Evolutionary conservation across 2,888 invertebrate species (phyloP).

Genomic region (Pachymerium ferrugineum): DNA sequence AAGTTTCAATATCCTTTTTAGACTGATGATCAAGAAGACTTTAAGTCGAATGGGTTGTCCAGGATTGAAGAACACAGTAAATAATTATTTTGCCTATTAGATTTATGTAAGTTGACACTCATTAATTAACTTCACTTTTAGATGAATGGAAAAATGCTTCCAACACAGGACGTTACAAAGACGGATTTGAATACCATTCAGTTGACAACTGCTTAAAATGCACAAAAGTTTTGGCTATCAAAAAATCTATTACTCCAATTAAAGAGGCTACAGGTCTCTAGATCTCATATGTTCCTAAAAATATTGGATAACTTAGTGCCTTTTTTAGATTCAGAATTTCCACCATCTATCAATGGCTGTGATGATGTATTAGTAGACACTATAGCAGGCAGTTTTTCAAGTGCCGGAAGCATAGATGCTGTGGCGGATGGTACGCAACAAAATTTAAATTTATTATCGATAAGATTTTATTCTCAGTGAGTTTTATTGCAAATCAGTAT

Average conservation of each 20-base stretch:
- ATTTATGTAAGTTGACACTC: too few relatives aligned
- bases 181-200: not conserved
- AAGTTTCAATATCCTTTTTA: not conserved
- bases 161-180: not conserved
- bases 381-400: conserved; percentile 42
- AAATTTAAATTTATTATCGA: too few relatives aligned
- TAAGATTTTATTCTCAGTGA: too few relatives aligned
- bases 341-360: not conserved
- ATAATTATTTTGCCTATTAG: too few relatives aligned
- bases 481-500: too few relatives aligned
- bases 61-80: conserved; percentile 30
- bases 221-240: not conserved
- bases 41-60: conserved; percentile 32
- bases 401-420: conserved; percentile 40
- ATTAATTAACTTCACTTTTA: not conserved
- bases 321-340: not conserved
- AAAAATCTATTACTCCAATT: too few relatives aligned
- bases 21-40: conserved; percentile 31
- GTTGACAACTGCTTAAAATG: not conserved
- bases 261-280: too few relatives aligned
- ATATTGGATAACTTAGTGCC: too few relatives aligned
- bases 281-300: too few relatives aligned
- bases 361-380: conserved; percentile 35
- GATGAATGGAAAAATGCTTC: conserved; percentile 18
- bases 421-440: not conserved